Evolutionary conservation across 2,888 invertebrate genomes (phyloP), one percentile per base, ranked within the genome.

Genomic region (Halictus ligatus): DNA sequence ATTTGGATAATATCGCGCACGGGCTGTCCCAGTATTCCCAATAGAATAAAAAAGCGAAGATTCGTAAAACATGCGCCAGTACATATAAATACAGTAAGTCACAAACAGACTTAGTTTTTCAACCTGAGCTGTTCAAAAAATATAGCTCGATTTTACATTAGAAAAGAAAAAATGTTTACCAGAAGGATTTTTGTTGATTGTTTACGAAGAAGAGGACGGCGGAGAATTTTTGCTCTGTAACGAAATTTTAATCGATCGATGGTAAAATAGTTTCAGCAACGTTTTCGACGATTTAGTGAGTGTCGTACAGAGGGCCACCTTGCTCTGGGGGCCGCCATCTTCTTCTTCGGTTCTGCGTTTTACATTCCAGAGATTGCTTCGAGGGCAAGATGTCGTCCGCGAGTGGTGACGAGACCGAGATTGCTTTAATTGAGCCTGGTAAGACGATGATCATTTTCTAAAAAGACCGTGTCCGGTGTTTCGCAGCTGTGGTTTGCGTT

Each of bases 351-450:
- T 90, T 89, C 83, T 90, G 81, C 86, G 89, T 80, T 88, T 86
- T 83, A 90, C 90, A 89, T 89, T 88, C 83, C 89, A 86, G 85
- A 83, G 79, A 87, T 83, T 86, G 72, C 72, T 80, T 81, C 74
- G 72, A 81, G 74, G 21, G 83, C 78, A 87, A 85, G 48, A 94
- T 94, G 94, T 94, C 94, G 91, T 94, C 95, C 84, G 91, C 93
- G 85, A 94, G 94, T 90, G 94, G 94, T 90, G 94, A 95, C 85
- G 94, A 95, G 80, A 93, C 82, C 87, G 94, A 94, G 85, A 87
- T 93, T 60, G 83, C 89, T 69, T 90, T 93, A 85, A 91, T 88
- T 64, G 94, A 94, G 73, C 92, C 94, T 91, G 94, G 94, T 94
- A 93, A 88, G 82, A 60, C 0, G 60, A 75, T 80, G 71, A 48